phyloP scores from a whole-genome alignment of 2,888 invertebrate genomes.

The Spisula subtruncata region DNA sequence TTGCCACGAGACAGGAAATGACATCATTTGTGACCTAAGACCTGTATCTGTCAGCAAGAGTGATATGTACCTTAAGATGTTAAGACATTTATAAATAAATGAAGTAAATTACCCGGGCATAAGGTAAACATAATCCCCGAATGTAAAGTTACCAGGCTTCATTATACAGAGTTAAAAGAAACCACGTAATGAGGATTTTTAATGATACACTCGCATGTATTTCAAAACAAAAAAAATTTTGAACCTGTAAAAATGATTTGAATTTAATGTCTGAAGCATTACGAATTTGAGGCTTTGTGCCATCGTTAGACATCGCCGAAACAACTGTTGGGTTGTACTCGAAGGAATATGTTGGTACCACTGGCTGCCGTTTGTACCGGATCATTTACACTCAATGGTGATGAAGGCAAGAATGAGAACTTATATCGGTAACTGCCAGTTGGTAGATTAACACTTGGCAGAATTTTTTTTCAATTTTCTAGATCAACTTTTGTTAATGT shows the following conservation, averaged over 20 bases:
- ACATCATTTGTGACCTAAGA: slow-evolving; percentile 71
- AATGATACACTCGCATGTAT: slow-evolving; percentile 5
- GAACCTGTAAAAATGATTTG: slow-evolving; percentile 15
- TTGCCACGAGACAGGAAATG: slow-evolving; percentile 66
- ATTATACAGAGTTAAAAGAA: slow-evolving; percentile 26
- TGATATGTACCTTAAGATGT: slow-evolving; percentile 66
- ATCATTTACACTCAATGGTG: no score
- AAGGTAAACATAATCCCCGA: slow-evolving; percentile 63
- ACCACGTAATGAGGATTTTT: slow-evolving; percentile 19
- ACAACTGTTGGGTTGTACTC: background rate
- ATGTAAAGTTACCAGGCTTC: slow-evolving; percentile 56
- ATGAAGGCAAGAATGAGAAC: no score
- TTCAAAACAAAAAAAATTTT: background rate
- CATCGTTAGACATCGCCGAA: background rate
- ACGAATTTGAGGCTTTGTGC: background rate
- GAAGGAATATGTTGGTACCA: background rate
- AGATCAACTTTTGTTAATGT: no score
- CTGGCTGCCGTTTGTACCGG: background rate
- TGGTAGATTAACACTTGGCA: no score
- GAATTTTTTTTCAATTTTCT: no score
- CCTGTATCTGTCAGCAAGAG: slow-evolving; percentile 67
- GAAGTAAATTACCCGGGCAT: slow-evolving; percentile 61
- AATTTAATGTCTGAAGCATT: slow-evolving; percentile 2
- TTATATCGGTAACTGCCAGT: no score
- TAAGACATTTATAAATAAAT: slow-evolving; percentile 66